These are phyloP conservation scores for Ecdyonurus torrentis DNA, from an alignment of 2,888 invertebrate genomes.

Conservation along the genomic window DNA sequence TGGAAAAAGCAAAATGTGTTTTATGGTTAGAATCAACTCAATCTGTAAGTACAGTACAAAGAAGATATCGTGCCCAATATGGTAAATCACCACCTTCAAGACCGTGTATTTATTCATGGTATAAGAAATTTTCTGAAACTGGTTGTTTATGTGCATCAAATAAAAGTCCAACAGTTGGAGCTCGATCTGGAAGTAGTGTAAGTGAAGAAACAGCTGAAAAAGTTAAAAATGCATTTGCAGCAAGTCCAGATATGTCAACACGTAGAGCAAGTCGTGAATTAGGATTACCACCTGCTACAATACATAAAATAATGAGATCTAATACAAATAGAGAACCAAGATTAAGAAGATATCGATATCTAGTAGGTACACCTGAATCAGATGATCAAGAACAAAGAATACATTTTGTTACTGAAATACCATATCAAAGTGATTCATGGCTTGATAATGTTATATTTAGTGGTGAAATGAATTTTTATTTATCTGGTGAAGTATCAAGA, in stretches of 20 bases:
- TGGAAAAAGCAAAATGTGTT: background rate
- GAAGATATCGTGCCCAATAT: background rate
- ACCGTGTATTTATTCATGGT: background rate
- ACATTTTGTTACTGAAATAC: background rate
- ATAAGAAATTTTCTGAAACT: slow-evolving; percentile 1
- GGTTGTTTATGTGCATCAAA: background rate
- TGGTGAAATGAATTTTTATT: slow-evolving; percentile 1
- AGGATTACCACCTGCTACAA: background rate
- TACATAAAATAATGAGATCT: slow-evolving; percentile 1
- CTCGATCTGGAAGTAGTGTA: background rate
- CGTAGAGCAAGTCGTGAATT: background rate
- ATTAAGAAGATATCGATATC: background rate
- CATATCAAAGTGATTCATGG: background rate
- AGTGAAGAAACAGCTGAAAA: background rate
- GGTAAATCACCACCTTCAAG: background rate
- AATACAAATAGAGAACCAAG: background rate
- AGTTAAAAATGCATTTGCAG: background rate
- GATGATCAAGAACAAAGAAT: background rate
- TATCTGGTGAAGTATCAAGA: background rate
- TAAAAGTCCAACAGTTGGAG: background rate
- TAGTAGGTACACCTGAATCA: background rate
- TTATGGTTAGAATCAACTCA: background rate
- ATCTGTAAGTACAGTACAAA: background rate
- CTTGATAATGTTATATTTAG: slow-evolving; percentile 1
- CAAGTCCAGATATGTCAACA: background rate